Percentiles rank a stretch among this genome's conserved stretches.
phyloP scores from a whole-genome alignment of 2,797 vertebrate genomes.

The Eulemur mongoz region DNA sequence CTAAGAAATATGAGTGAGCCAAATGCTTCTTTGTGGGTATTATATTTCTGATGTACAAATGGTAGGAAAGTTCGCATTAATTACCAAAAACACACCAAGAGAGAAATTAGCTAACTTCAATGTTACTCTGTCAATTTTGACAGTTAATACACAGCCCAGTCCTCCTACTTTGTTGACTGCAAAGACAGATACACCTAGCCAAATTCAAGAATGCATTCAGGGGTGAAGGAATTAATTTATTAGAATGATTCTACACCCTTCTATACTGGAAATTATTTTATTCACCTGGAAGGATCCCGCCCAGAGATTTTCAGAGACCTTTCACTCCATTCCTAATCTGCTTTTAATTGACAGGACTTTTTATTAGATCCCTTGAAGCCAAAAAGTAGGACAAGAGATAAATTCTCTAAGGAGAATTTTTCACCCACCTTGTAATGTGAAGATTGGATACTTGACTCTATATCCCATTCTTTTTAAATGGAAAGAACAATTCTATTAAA shows the following conservation, averaged over 20 bases:
- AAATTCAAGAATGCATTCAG: neutral
- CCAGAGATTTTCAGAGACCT: neutral
- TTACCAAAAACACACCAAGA: neutral
- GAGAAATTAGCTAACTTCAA: neutral
- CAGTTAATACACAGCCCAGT: neutral
- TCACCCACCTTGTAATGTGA: neutral
- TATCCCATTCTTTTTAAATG: neutral
- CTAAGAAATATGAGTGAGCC: neutral
- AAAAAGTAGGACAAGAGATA: neutral
- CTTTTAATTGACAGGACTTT: neutral
- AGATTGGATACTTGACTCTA: neutral
- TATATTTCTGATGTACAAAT: neutral
- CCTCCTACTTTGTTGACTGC: neutral
- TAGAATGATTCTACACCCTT: neutral
- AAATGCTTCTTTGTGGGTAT: neutral
- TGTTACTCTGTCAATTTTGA: neutral
- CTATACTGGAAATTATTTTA: neutral
- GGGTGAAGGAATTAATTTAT: neutral
- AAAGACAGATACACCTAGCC: neutral
- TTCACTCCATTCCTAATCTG: neutral
- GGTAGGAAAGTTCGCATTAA: neutral
- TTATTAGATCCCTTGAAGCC: neutral
- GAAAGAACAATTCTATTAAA: neutral
- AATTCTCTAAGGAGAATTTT: neutral
- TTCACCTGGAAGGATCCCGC: neutral